These are phyloP conservation scores for Drosophila pseudotalamancana DNA, from an alignment of 2,888 invertebrate species.

Conservation along the genomic window DNA sequence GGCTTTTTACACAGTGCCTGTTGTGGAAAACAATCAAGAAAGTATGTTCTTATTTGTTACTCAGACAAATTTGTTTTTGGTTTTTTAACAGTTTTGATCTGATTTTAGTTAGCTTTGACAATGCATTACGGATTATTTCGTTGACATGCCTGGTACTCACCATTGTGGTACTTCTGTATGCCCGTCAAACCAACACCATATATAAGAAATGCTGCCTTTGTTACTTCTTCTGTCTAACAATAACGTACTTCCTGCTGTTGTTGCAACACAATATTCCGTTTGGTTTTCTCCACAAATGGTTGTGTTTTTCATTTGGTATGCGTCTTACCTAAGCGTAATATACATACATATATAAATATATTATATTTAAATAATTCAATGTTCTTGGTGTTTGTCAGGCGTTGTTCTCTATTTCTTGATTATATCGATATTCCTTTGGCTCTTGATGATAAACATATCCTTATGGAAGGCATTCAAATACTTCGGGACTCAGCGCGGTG, in stretches of 20 bases:
- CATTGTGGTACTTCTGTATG: conserved; percentile 80
- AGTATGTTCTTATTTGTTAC: too few relatives aligned
- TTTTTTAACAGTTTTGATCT: too few relatives aligned
- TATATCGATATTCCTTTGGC: conserved; percentile 92
- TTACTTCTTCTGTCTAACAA: conserved; percentile 6
- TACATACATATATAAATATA: too few relatives aligned
- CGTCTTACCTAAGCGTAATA: too few relatives aligned
- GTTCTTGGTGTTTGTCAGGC: too few relatives aligned
- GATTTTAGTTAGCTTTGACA: conserved; percentile 86
- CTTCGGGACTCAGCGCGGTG: background rate
- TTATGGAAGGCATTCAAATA: conserved; percentile 87
- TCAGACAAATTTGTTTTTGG: too few relatives aligned
- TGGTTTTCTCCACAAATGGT: too few relatives aligned
- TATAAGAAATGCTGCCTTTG: conserved; percentile 1
- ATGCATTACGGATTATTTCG: conserved; percentile 84
- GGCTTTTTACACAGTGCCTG: too few relatives aligned
- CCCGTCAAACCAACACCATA: background rate
- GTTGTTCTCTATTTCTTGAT: conserved; percentile 87
- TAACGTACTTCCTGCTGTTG: conserved; percentile 1
- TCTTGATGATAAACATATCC: conserved; percentile 93
- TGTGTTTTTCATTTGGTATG: conserved; percentile 10
- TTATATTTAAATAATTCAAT: too few relatives aligned
- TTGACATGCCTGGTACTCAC: conserved; percentile 89
- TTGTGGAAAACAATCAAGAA: too few relatives aligned
- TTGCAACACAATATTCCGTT: background rate